Evolutionary conservation across 2,113 vertebrate genomes (phyloP), one percentile per base, ranked within the genome.

Genomic region (Gila orcuttii): DNA sequence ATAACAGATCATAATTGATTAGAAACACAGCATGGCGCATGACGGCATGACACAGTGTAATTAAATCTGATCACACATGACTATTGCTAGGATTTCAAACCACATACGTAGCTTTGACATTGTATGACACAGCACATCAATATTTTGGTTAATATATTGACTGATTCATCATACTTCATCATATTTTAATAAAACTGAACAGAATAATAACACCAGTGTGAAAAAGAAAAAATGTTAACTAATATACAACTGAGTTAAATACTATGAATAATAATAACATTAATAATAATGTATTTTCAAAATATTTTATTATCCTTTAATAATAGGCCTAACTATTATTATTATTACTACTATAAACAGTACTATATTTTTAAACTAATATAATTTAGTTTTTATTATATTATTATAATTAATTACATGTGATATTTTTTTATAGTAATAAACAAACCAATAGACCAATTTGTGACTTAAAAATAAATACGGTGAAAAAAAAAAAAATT

Each of bases 1-100:
- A 86, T 62, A 83, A 42, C 19, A 79, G 74, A 82, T 89, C 80
- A 85, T 23, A 47, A 82, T 50, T 73, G 82, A 89, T 81, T 86
- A 84, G 73, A 77, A 47, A 68, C 82, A 89, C 25, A n/a, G 33
- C 17, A 19, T 0, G 9, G 13, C 50, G 3, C 68, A n/a, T 60
- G 25, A 84, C 19, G 50, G 69, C 69, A 73, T 64, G 36, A 82
- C 36, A 74, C 62, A 8, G 42, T 23, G 21, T 36, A 83, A 83
- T 73, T 83, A 36, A 50, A 71, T 52, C 23, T 66, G 59, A 64
- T 52, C 12, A 2, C 42, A 50, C 21, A 28, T 83, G 47, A 73
- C 68, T 57, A 33, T 77, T 55, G 25, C 28, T 36, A 69, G 45
- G 28, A 52, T 13, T 69, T 52, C 45, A 68, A 68, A 23, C 77